Percentiles rank a stretch among this genome's conserved stretches.
Evolutionary conservation across 2,797 vertebrate species (phyloP).

Genomic region (Chelonia mydas): DNA sequence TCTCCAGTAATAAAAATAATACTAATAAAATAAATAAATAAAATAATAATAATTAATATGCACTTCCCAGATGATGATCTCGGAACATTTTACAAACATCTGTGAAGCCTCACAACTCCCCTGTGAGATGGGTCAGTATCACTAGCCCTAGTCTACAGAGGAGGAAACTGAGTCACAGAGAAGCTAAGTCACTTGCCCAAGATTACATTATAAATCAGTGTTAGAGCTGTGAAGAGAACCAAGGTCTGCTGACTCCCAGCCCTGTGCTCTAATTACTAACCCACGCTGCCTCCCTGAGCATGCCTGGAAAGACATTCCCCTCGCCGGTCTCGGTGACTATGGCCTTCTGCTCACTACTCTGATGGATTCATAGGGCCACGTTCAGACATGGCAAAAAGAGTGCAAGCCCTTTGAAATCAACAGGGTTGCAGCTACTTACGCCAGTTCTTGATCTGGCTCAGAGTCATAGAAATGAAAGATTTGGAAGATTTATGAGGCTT

Average conservation of each 20-base stretch:
- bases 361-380: background rate
- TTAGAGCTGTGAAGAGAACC: background rate
- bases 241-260: background rate
- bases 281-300: background rate
- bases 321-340: background rate
- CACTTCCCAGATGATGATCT: background rate
- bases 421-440: background rate
- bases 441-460: background rate
- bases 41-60: background rate
- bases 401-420: background rate
- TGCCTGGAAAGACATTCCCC: background rate
- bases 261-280: background rate
- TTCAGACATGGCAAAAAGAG: background rate
- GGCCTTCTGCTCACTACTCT: background rate
- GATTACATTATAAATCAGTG: background rate
- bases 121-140: background rate
- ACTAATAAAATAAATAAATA: too few species aligned
- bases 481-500: background rate
- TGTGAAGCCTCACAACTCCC: slow-evolving; percentile 34
- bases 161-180: slow-evolving; percentile 45
- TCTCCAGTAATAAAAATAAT: slow-evolving; percentile 12
- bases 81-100: slow-evolving; percentile 6
- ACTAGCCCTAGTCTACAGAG: background rate
- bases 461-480: background rate
- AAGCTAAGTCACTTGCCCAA: background rate